Base-by-base conservation (phyloP, 1,140 invertebrate genomes). In the Euwallacea fornicatus region DNA sequence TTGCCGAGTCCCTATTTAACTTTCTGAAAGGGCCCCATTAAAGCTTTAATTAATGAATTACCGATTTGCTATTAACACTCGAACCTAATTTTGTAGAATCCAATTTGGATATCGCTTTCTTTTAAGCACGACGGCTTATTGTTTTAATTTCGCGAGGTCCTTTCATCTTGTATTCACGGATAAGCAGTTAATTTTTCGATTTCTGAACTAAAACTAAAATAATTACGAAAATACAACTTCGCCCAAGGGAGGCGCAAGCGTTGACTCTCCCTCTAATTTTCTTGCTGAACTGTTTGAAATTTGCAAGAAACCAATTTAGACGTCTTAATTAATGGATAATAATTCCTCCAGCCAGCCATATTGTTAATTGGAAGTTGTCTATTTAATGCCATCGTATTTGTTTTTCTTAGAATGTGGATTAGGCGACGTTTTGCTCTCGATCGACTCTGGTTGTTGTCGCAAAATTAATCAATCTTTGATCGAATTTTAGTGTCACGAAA, bases 361-460 rank as follows among this genome's bases (percentile, higher is more conserved):
- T 70, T 70, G 68, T 63, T 70, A 70, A 70, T 70, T 70, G 68
- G 53, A 70, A 70, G 59, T 70, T 70, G 68, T 70, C 68, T 70
- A 56, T 70, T 70, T 70, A 64, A 63, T 70, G 68, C 50, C 46
- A 21, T 64, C 60, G 61, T 55, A 70, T 70, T 70, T 70, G 68
- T 70, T 70, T 70, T 70, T 70, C 61, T 42, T 42, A 53, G 47
- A 16, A 59, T 7, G 15, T 15, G 58, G 53, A 41, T 69, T 60
- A 60, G 54, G 58, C 21, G 21, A 33, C 21, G 21, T 33, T 33
- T 33, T 33, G 4, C 21, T 33, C 21, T 33, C 21, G 1, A 33
- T 33, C 21, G 21, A 33, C 21, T 33, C 21, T 33, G 21, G 21
- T 33, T 33, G 21, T 33, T 33, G 4, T 33, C 21, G 21, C 21